These are phyloP conservation scores for Eulemur albifrons DNA, from an alignment of 2,797 vertebrate species.

Conservation along the genomic window DNA sequence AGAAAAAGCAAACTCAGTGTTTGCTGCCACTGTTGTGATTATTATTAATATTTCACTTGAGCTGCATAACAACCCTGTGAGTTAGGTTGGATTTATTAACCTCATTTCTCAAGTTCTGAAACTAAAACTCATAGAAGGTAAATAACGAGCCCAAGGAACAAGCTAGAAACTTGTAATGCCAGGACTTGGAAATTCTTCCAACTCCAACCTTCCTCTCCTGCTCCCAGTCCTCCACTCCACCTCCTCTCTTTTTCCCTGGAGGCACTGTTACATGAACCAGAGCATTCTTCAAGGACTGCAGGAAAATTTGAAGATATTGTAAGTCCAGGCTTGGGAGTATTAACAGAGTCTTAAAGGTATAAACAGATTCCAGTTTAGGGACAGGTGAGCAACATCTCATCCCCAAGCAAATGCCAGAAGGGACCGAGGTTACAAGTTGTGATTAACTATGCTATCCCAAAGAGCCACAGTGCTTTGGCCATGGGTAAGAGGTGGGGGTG, in stretches of 20 bases:
- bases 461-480: background rate
- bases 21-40: background rate
- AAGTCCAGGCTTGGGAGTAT: background rate
- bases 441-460: background rate
- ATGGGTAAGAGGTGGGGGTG: accelerated
- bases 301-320: background rate
- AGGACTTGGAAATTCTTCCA: background rate
- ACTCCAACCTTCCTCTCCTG: background rate
- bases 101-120: constrained; percentile 48
- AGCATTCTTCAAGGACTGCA: background rate
- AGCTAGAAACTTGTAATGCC: background rate
- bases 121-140: background rate
- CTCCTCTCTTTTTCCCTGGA: background rate
- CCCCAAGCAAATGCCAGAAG: background rate
- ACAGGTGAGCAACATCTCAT: background rate
- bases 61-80: background rate
- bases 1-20: background rate
- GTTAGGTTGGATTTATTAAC: constrained; percentile 1
- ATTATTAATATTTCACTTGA: background rate
- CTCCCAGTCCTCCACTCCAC: background rate
- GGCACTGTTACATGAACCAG: background rate
- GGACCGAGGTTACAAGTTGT: too few species aligned
- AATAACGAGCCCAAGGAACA: constrained; percentile 17
- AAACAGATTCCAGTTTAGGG: background rate
- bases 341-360: background rate